phyloP scores from a whole-genome alignment of 1,140 invertebrate genomes.

The Aphis craccivora region DNA sequence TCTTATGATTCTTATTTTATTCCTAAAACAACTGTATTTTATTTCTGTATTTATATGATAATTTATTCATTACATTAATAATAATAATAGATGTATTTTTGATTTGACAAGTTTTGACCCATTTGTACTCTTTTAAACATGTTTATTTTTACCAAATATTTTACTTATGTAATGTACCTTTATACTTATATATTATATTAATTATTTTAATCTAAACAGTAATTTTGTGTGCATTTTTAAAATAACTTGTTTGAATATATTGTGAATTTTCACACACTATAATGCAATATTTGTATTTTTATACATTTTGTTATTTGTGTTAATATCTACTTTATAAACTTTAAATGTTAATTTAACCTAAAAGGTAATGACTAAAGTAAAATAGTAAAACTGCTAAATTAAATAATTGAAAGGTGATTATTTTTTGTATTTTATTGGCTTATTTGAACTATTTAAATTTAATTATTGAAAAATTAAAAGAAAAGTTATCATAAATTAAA shows the following conservation, averaged over 20 bases:
- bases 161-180: neutral
- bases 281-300: neutral
- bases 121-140: neutral
- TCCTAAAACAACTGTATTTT: neutral
- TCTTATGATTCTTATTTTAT: neutral
- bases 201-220: neutral
- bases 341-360: neutral
- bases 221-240: constrained; percentile 40
- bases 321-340: neutral
- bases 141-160: constrained; percentile 32
- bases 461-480: too few species aligned
- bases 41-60: neutral
- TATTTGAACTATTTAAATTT: neutral
- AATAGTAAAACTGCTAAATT: neutral
- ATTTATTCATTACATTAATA: neutral
- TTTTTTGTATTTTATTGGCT: neutral
- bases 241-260: constrained; percentile 35
- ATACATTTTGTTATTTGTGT: neutral
- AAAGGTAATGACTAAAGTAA: neutral
- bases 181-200: neutral
- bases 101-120: neutral
- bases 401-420: neutral
- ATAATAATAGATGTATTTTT: constrained; percentile 9
- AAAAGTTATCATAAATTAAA: too few species aligned
- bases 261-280: constrained; percentile 8